Conservation (phyloP, 2,797 vertebrate genomes). For the Phylloscopus collybita region DNA sequence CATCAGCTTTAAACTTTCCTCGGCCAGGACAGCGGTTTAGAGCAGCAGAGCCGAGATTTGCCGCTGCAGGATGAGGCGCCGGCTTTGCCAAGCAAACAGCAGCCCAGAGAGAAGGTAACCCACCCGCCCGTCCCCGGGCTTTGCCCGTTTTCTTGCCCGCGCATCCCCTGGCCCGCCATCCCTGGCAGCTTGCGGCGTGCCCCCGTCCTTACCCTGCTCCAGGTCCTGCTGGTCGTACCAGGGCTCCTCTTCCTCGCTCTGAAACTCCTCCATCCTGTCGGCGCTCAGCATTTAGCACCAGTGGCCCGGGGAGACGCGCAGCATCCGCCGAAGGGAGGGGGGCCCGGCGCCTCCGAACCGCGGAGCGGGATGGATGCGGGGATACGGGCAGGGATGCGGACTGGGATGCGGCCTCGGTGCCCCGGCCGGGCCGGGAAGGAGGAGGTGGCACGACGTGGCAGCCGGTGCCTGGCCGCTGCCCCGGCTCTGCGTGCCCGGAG, state of each 20-base stretch:
- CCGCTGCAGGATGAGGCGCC: neutral
- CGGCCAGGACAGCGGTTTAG: neutral
- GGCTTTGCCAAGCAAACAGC: neutral
- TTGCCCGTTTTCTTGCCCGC: neutral
- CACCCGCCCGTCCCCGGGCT: neutral
- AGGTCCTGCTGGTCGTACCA: conserved; percentile 97
- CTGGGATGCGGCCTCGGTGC: conserved; percentile 49
- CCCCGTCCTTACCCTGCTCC: conserved; percentile 89
- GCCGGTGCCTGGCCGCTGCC: neutral
- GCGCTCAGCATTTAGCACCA: conserved; percentile 82
- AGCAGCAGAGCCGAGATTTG: neutral
- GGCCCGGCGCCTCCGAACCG: neutral
- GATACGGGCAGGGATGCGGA: neutral
- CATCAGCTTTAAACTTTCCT: conserved; percentile 15
- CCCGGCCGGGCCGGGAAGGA: neutral
- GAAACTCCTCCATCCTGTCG: conserved; percentile 93
- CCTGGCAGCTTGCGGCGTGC: neutral
- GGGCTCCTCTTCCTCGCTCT: conserved; percentile 92
- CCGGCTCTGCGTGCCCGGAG: neutral
- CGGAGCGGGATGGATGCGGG: neutral
- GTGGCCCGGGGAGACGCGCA: conserved; percentile 22
- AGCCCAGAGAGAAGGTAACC: neutral
- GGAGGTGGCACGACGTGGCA: conserved; percentile 51
- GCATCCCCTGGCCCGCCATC: neutral
- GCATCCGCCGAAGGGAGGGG: conserved; percentile 3